These are phyloP conservation scores for Hoplias malabaricus DNA, from an alignment of 2,113 vertebrate species.

Conservation along the genomic window DNA sequence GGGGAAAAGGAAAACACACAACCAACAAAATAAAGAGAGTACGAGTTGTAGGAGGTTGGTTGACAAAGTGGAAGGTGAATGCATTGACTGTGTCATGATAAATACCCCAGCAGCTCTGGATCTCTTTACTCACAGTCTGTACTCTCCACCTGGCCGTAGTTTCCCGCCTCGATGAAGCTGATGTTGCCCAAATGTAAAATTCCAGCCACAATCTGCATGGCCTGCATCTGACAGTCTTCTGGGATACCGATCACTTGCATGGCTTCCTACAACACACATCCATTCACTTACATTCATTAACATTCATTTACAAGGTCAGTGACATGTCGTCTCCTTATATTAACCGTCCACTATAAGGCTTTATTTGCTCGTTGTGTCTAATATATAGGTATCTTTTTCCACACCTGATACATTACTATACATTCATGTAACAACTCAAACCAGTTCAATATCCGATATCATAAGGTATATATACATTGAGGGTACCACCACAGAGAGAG, in stretches of 20 bases:
- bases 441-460: no score
- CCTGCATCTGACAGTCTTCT: slow-evolving; percentile 76
- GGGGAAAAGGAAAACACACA: no score
- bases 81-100: neutral
- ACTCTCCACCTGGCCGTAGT: slow-evolving; percentile 89
- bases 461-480: no score
- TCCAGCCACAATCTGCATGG: slow-evolving; percentile 88
- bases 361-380: no score
- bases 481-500: no score
- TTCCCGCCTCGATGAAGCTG: slow-evolving; percentile 89
- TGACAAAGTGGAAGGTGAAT: neutral
- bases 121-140: slow-evolving; percentile 82
- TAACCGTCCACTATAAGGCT: no score
- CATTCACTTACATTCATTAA: neutral
- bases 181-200: slow-evolving; percentile 95
- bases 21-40: no score
- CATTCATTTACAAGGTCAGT: neutral
- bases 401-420: no score
- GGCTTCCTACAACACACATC: slow-evolving; percentile 76
- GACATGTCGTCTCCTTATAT: no score
- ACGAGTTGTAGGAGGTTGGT: no score
- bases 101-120: neutral
- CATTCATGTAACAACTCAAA: no score
- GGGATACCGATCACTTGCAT: slow-evolving; percentile 94
- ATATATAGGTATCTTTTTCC: no score